Conservation (phyloP, 2,113 vertebrate species). For the Synchiropus splendidus region DNA sequence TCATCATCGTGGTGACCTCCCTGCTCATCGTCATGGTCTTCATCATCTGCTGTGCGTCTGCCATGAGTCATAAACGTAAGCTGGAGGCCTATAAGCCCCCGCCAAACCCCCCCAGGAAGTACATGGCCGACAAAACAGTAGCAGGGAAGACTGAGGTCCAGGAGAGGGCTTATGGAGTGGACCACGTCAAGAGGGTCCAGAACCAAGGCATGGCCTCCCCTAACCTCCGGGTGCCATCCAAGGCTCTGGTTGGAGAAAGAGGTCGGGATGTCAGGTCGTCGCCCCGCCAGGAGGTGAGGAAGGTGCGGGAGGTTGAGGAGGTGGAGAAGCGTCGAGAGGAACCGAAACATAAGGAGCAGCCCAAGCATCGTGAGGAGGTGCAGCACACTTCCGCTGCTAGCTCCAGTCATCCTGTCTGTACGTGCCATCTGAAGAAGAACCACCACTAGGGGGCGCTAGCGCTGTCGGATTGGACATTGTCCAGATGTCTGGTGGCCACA, state of each 20-base stretch:
- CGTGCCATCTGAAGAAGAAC: conserved; percentile 63
- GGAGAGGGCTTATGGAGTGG: conserved; percentile 61
- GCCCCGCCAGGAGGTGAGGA: conserved; percentile 46
- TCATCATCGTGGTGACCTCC: conserved; percentile 83
- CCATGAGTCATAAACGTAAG: conserved; percentile 86
- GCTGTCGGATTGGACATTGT: background rate
- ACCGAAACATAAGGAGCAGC: conserved; percentile 42
- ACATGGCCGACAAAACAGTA: conserved; percentile 66
- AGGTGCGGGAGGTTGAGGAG: conserved; percentile 46
- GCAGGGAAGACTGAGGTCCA: conserved; percentile 66
- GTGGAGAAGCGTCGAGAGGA: conserved; percentile 56
- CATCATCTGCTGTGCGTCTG: conserved; percentile 80
- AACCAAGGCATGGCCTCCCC: conserved; percentile 70
- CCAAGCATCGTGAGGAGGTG: conserved; percentile 44
- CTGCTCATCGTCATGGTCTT: conserved; percentile 84
- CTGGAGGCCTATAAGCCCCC: conserved; percentile 86
- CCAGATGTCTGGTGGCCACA: background rate
- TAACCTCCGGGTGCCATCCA: conserved; percentile 73
- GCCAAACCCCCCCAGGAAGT: conserved; percentile 66
- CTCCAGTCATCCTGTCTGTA: conserved; percentile 54
- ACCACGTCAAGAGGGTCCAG: conserved; percentile 73
- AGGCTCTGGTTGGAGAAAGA: conserved; percentile 51
- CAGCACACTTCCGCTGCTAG: conserved; percentile 36
- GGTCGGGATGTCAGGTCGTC: conserved; percentile 52
- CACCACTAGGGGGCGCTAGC: conserved; percentile 28